These are phyloP conservation scores for Lomographa bimaculata DNA, from an alignment of 2,888 invertebrate species.

Conservation along the genomic window DNA sequence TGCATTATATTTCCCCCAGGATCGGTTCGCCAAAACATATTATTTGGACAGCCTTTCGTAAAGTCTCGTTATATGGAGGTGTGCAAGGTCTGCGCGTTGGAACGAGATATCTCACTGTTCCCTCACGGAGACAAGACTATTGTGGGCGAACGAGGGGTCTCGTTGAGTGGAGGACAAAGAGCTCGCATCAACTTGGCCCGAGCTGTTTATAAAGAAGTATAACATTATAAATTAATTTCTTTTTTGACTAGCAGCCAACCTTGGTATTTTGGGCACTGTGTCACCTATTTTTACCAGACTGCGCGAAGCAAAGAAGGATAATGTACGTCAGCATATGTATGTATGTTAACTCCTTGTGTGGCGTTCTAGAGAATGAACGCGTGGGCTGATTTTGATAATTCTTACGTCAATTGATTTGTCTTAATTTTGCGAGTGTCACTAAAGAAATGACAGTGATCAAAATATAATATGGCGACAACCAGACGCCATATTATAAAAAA, in stretches of 20 bases:
- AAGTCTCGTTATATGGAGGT: constrained; percentile 85
- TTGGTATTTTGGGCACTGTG: constrained; percentile 89
- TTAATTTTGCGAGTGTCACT: no score
- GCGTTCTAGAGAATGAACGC: no score
- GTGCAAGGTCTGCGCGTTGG: constrained; percentile 88
- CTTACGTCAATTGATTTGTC: no score
- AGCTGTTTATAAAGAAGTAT: constrained; percentile 86
- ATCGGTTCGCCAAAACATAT: constrained; percentile 95
- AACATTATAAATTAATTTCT: not conserved
- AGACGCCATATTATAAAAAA: no score
- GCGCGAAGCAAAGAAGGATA: no score
- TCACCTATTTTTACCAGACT: no score
- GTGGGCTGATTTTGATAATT: no score
- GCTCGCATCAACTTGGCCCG: constrained; percentile 86
- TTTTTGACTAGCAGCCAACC: constrained; percentile 80
- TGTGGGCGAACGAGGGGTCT: constrained; percentile 93
- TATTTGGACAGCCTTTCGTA: constrained; percentile 91
- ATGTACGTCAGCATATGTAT: no score
- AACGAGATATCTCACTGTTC: constrained; percentile 88
- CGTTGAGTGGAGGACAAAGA: constrained; percentile 92
- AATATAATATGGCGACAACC: no score
- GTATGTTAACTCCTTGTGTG: no score
- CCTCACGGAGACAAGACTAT: constrained; percentile 92
- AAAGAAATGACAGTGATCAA: no score
- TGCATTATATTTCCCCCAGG: no score